phyloP scores from a whole-genome alignment of 2,888 invertebrate species.

The Seira musarum region DNA sequence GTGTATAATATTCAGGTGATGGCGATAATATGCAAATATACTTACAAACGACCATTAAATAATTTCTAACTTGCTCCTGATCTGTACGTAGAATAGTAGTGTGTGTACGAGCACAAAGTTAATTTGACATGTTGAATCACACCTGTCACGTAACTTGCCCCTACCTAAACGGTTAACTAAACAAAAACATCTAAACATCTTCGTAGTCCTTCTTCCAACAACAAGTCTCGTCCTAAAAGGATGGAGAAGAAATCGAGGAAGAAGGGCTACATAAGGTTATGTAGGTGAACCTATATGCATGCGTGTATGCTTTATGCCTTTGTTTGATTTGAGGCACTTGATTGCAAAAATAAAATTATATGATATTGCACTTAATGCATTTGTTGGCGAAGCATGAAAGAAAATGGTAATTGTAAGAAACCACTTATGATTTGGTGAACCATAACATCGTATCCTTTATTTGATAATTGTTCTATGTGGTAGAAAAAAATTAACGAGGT shows the following conservation, averaged over 20 bases:
- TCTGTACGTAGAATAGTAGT: not conserved
- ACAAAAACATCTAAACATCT: not conserved
- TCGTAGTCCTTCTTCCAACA: not conserved
- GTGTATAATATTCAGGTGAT: slow-evolving; percentile 28
- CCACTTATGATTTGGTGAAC: not conserved
- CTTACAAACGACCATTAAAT: slow-evolving; percentile 26
- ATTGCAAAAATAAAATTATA: not conserved
- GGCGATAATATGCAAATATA: slow-evolving; percentile 47
- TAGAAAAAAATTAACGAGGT: not conserved
- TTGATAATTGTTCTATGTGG: not conserved
- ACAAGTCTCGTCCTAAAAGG: not conserved
- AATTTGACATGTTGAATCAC: slow-evolving; percentile 16
- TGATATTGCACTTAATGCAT: not conserved
- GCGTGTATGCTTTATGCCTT: not conserved
- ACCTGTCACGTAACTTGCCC: slow-evolving; percentile 10
- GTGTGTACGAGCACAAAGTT: not conserved
- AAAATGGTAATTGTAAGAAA: slow-evolving; percentile 8
- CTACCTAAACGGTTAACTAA: not conserved
- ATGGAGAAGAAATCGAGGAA: not conserved
- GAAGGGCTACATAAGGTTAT: slow-evolving; percentile 11
- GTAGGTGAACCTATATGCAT: slow-evolving; percentile 5
- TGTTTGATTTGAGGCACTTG: slow-evolving; percentile 9
- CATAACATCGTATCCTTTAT: not conserved
- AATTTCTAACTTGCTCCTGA: not conserved
- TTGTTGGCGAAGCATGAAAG: not conserved